Evolutionary conservation across 2,888 invertebrate species (phyloP), one percentile per base, ranked within the genome.

Genomic region (Pyrocoelia pectoralis): DNA sequence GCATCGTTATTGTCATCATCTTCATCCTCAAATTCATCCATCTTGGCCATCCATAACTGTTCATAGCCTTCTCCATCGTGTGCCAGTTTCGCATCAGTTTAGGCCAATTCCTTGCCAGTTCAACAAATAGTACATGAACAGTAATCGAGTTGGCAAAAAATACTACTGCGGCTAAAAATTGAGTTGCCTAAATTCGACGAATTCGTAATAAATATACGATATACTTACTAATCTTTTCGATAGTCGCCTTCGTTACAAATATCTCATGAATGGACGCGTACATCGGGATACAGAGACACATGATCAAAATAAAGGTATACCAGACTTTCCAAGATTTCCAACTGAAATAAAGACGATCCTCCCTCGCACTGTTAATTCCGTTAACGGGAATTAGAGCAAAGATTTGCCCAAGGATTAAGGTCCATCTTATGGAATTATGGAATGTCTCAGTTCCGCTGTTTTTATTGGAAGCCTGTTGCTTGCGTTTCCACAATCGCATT

Each of bases 81-180:
- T 19, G 54, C 72, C 72, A 72, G 9, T 68, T 54, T 13, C 15
- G 33, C 24, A 79, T 76, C 4, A 84, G 72, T 13, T 70, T 70
- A 1, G 83, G 83, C 84, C 84, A 84, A 17, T 78, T 72, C 53
- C 72, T 77, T 0, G 84, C 82, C 46, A 84, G 70, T 56, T 79
- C 82, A 69, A 87, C 79, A 24, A 86, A 86, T 0, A 87, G 69
- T 1, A 85, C 15, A n/a, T 52, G 52, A 1, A 52, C 52, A 1
- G 17, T 17, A 8, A 38, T 38, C 6, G 15, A 33, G 10, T 38
- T 52, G 13, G 14, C 38, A 18, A 38, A 52, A 38, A 52, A 52
- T 6, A 17, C 17, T 4, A 52, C 38, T 10, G 52, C 52, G 1
- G 52, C 52, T 52, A 33, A 33, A 51, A 51, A 9, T 9, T n/a